Conservation (phyloP, 2,113 vertebrate species). For the Syrmaticus mikado region DNA sequence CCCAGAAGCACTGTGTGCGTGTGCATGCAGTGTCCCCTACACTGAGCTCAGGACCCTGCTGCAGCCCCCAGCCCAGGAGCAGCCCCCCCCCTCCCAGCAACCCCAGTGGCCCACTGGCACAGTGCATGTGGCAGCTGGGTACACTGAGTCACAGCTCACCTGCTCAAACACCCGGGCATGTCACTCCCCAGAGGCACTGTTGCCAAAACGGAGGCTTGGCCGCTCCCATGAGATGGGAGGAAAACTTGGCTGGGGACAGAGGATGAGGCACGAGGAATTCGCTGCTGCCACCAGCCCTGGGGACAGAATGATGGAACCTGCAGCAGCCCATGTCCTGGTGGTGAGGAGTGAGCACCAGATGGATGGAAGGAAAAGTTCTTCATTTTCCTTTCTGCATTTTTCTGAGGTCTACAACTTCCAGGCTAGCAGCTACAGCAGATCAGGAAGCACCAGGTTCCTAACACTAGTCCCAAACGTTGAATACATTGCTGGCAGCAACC, state of each 20-base stretch:
- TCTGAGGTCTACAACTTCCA: not conserved
- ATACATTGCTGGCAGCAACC: not conserved
- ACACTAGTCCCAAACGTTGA: rapidly evolving
- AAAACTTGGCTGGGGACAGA: not conserved
- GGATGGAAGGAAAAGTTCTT: rapidly evolving
- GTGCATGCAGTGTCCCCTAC: not conserved
- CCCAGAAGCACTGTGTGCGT: not conserved
- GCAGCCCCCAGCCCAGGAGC: not conserved
- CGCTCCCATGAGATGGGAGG: not conserved
- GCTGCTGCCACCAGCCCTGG: not conserved
- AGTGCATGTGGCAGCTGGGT: not conserved
- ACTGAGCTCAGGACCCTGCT: rapidly evolving
- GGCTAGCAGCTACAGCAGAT: rapidly evolving
- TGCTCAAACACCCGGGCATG: not conserved
- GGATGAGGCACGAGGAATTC: rapidly evolving
- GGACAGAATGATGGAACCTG: not conserved
- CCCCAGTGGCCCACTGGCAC: not conserved
- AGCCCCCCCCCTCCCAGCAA: not conserved
- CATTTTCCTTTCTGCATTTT: rapidly evolving
- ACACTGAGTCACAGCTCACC: constrained; percentile 12
- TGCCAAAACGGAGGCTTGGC: constrained; percentile 28
- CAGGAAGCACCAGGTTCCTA: not conserved
- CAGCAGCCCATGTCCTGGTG: rapidly evolving
- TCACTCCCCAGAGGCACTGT: not conserved
- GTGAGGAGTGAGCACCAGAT: rapidly evolving